phyloP scores from a whole-genome alignment of 2,888 invertebrate species.

The Caenorhabditis sp. region DNA sequence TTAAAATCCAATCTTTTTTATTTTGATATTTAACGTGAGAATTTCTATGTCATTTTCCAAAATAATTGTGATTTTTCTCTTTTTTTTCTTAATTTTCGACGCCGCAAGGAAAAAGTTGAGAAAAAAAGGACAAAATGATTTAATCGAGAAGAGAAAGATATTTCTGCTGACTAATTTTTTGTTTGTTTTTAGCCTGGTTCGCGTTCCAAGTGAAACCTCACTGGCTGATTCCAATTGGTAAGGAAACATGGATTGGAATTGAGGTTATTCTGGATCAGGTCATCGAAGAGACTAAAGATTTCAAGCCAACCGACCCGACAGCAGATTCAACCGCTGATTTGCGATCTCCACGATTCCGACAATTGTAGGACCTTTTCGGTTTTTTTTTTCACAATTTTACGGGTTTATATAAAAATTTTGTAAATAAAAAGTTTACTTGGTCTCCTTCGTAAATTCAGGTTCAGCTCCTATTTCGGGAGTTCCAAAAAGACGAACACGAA shows the following conservation, averaged over 20 bases:
- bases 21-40: too few relatives aligned
- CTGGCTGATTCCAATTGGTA: slow-evolving; percentile 64
- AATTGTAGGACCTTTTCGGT: slow-evolving; percentile 4
- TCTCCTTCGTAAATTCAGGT: neutral
- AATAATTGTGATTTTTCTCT: too few relatives aligned
- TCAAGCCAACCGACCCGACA: slow-evolving; percentile 25
- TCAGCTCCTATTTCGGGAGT: slow-evolving; percentile 26
- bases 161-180: too few relatives aligned
- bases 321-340: slow-evolving; percentile 8
- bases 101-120: too few relatives aligned
- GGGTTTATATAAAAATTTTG: neutral
- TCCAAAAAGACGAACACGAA: slow-evolving; percentile 31
- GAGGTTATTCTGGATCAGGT: slow-evolving; percentile 59
- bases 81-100: too few relatives aligned
- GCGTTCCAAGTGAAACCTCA: slow-evolving; percentile 69
- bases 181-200: slow-evolving; percentile 61
- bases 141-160: too few relatives aligned
- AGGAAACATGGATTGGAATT: slow-evolving; percentile 58
- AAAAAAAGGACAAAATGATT: too few relatives aligned
- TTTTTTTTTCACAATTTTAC: neutral
- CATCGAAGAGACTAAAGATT: slow-evolving; percentile 49
- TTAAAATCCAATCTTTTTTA: too few relatives aligned
- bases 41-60: too few relatives aligned
- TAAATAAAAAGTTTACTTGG: neutral
- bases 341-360: slow-evolving; percentile 40